Percentiles rank a stretch among this genome's conserved stretches.
Evolutionary conservation across 1,140 invertebrate species (phyloP).

Genomic region (Bombus fervidus): DNA sequence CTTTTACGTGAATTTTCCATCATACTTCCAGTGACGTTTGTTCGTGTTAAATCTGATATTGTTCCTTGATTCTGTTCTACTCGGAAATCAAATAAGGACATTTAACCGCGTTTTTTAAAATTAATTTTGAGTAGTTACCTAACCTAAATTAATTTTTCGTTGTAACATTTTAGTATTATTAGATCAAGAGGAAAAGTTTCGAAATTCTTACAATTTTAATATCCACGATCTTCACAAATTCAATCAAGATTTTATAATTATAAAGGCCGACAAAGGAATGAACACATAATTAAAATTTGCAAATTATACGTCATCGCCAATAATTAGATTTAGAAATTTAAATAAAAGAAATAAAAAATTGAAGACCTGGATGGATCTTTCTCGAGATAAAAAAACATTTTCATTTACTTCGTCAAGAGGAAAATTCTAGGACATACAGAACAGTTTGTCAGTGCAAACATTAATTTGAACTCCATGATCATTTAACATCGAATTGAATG

Average conservation of each 20-base stretch:
- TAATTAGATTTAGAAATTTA: neutral
- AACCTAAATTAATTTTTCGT: neutral
- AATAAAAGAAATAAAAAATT: neutral
- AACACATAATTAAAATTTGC: neutral
- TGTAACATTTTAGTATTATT: neutral
- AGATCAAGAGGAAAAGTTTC: no score
- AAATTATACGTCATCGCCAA: neutral
- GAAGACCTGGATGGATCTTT: neutral
- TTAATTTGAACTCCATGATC: neutral
- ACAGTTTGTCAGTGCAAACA: neutral
- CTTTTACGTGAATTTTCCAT: slow-evolving; percentile 55
- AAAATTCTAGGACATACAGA: neutral
- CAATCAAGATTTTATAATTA: neutral
- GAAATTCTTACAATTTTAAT: neutral
- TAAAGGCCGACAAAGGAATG: neutral
- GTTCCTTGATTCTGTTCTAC: neutral
- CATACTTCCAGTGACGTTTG: neutral
- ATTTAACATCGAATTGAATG: neutral
- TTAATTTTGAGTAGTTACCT: neutral
- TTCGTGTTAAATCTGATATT: neutral
- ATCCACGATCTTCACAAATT: neutral
- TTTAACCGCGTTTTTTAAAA: neutral
- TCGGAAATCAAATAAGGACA: neutral
- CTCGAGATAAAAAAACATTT: neutral
- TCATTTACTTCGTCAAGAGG: neutral